Base-by-base conservation (phyloP, 2,888 invertebrate species). In the Proisotoma minuta region DNA sequence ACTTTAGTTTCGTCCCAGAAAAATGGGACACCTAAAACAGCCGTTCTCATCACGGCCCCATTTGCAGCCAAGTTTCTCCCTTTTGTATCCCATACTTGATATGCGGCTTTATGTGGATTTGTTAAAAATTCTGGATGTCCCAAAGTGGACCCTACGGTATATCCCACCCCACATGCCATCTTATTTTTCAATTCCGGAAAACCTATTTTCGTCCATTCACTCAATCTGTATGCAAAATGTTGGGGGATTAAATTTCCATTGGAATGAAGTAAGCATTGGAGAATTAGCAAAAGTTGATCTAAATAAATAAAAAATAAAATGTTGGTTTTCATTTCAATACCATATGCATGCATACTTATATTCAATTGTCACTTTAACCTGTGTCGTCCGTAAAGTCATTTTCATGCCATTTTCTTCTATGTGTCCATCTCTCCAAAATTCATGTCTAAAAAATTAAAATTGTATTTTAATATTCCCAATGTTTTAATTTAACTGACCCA, bases 41-140 rank as follows among this genome's bases (percentile, higher is more conserved):
- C 34, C 1, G 68, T 68, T 15, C 68, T 59, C 68, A 66, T 68
- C 10, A 68, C 62, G n/a, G 68, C 68, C n/a, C 68, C 68, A 57
- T 68, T 68, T n/a, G 68, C 65, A 20, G 68, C 68, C 23, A 66
- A 29, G 22, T 66, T 56, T 51, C 68, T 28, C 23, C 34, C 57
- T 24, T 49, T 51, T 1, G 10, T 51, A 49, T 68, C 28, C 68
- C 68, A 68, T 47, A 68, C 47, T 12, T 68, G 59, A 15, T 60
- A 68, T 22, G 65, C 27, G 1, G 65, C 61, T 23, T 56, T 53
- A 39, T 59, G 62, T 18, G 68, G 68, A 57, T 65, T 53, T 48
- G 61, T 22, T 12, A 63, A 10, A 10, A 63, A 56, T 8, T 66
- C 60, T 39, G 57, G 51, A 40, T 63, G 65, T 12, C 61, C 43